Evolutionary conservation across 92 coral and sea anemone genomes (phyloP).

Genomic region (Actinernus sp.): DNA sequence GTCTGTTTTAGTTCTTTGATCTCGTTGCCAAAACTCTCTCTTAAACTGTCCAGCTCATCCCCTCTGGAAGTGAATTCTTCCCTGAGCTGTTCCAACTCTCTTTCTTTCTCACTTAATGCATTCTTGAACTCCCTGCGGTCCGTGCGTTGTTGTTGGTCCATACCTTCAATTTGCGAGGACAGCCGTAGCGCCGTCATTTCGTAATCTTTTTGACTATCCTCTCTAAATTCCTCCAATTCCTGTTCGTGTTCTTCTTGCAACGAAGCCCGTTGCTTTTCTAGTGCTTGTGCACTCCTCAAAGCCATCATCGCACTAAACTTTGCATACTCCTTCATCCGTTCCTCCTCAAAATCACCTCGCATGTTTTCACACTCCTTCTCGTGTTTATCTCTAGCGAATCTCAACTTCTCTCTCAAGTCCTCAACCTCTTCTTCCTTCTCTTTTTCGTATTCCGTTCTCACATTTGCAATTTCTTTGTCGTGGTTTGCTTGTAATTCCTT

Average conservation of each 20-base stretch:
- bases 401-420: conserved; percentile 59
- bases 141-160: conserved; percentile 82
- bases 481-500: conserved; percentile 71
- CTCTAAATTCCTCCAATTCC: conserved; percentile 79
- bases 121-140: conserved; percentile 52
- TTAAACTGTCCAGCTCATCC: conserved; percentile 61
- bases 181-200: conserved; percentile 80
- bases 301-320: conserved; percentile 77
- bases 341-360: conserved; percentile 75
- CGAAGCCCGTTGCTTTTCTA: conserved; percentile 67
- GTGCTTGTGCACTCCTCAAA: conserved; percentile 73
- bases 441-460: conserved; percentile 51
- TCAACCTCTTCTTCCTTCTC: conserved; percentile 56
- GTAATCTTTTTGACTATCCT: conserved; percentile 90
- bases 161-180: conserved; percentile 76
- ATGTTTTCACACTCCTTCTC: conserved; percentile 80
- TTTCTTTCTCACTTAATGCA: conserved; percentile 62
- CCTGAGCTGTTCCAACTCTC: conserved; percentile 66
- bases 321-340: conserved; percentile 73
- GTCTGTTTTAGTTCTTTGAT: conserved; percentile 66
- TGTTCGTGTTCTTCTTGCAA: conserved; percentile 72
- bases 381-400: conserved; percentile 60
- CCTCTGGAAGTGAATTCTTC: conserved; percentile 65
- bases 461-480: conserved; percentile 57
- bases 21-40: conserved; percentile 65